Conservation (phyloP, 2,888 invertebrate genomes). For the Sinhomidia bicolor region DNA sequence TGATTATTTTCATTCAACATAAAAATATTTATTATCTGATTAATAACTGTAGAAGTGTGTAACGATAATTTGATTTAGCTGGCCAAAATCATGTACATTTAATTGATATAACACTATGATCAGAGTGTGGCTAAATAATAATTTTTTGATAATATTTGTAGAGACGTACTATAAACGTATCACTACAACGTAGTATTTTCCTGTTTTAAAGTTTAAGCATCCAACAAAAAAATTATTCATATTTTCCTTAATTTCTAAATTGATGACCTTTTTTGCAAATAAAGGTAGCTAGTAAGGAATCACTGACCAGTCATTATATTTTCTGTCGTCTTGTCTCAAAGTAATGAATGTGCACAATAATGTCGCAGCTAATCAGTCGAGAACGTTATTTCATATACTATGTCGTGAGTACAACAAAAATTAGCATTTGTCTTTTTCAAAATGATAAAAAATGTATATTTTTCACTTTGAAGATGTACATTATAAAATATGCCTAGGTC, state of each 20-base stretch:
- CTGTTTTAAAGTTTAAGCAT: background rate
- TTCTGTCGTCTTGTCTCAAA: too few species aligned
- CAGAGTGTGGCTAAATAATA: background rate
- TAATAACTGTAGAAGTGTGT: background rate
- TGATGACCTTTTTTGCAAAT: too few species aligned
- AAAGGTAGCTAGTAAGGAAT: too few species aligned
- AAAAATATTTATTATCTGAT: background rate
- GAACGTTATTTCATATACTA: too few species aligned
- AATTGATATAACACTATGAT: background rate
- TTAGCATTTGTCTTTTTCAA: too few species aligned
- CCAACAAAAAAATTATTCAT: background rate
- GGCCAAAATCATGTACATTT: background rate
- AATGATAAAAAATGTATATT: too few species aligned
- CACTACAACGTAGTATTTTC: background rate
- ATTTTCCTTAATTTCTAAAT: background rate
- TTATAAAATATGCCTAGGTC: too few species aligned
- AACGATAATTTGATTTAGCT: background rate
- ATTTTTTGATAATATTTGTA: constrained; percentile 35
- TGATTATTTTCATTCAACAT: background rate
- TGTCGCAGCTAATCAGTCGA: too few species aligned
- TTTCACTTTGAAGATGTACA: too few species aligned
- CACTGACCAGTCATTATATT: too few species aligned
- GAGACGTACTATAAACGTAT: background rate
- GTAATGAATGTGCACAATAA: too few species aligned
- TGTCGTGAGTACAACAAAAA: too few species aligned